These are phyloP conservation scores for Syritta pipiens DNA, from an alignment of 2,888 invertebrate genomes.

Conservation along the genomic window DNA sequence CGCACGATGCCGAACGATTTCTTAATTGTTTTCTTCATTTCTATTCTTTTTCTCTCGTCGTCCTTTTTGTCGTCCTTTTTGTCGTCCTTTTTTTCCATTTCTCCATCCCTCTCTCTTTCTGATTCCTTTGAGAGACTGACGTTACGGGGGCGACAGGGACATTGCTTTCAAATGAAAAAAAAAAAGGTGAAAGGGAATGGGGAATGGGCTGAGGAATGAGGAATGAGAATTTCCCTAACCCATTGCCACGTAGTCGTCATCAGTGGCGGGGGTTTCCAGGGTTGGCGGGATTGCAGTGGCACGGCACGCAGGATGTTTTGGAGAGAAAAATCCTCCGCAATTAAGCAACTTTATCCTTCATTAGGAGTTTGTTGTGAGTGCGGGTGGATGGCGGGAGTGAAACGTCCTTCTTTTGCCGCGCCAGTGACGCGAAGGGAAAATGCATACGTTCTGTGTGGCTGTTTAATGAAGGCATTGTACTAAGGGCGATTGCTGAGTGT, in stretches of 20 bases:
- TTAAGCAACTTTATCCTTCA: slow-evolving; percentile 69
- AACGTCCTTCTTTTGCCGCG: not conserved
- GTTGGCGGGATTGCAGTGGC: no score
- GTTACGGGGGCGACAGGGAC: no score
- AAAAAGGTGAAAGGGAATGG: no score
- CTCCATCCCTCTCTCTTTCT: not conserved
- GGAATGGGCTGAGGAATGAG: not conserved
- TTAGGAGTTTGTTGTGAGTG: slow-evolving; percentile 60
- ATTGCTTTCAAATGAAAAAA: no score
- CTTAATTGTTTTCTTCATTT: slow-evolving; percentile 66
- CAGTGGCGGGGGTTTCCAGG: no score
- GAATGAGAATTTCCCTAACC: not conserved
- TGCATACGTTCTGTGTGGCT: slow-evolving; percentile 62
- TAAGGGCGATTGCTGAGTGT: slow-evolving; percentile 11
- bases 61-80: not conserved
- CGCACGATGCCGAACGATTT: slow-evolving; percentile 62
- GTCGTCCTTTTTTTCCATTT: not conserved
- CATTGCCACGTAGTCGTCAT: not conserved
- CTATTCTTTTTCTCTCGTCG: slow-evolving; percentile 23
- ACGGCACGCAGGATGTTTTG: slow-evolving; percentile 43
- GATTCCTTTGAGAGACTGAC: no score
- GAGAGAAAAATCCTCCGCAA: slow-evolving; percentile 63
- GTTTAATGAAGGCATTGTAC: slow-evolving; percentile 65
- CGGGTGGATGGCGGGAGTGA: not conserved
- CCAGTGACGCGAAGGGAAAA: not conserved